Evolutionary conservation across 2,888 invertebrate species (phyloP).

Genomic region (Drosophila eohydei): DNA sequence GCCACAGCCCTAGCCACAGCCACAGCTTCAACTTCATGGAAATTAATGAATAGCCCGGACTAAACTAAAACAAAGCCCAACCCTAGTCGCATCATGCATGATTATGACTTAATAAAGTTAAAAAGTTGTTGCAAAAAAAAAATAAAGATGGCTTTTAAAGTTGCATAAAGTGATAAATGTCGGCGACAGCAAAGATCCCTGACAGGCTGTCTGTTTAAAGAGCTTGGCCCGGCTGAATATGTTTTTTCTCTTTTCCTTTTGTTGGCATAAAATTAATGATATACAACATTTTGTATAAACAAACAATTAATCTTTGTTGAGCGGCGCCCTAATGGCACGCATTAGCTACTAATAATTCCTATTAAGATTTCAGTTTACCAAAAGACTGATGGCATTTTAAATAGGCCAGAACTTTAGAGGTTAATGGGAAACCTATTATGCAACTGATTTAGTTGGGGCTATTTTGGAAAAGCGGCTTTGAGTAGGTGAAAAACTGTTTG

Average conservation of each 20-base stretch:
- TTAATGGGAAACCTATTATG: conserved; percentile 31
- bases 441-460: not conserved
- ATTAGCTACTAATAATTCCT: conserved; percentile 48
- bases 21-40: conserved; percentile 33
- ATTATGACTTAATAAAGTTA: conserved; percentile 39
- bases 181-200: conserved; percentile 29
- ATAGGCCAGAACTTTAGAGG: conserved; percentile 29
- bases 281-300: conserved; percentile 54
- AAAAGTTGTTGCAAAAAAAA: conserved; percentile 27
- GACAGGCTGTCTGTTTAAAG: conserved; percentile 32
- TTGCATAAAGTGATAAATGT: conserved; percentile 69
- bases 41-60: conserved; percentile 48
- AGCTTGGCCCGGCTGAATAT: conserved; percentile 20
- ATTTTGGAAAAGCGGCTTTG: not conserved
- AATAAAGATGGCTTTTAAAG: conserved; percentile 47
- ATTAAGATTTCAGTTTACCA: conserved; percentile 43
- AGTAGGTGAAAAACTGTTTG: too few species aligned
- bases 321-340: conserved; percentile 14
- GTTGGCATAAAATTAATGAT: conserved; percentile 65
- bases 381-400: conserved; percentile 28
- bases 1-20: not conserved
- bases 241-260: conserved; percentile 9
- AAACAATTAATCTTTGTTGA: conserved; percentile 71
- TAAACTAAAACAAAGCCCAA: conserved; percentile 1
- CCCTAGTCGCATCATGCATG: conserved; percentile 22